Evolutionary conservation across 2,888 invertebrate species (phyloP), one percentile per base, ranked within the genome.

Genomic region (Stenotaenia linearis): DNA sequence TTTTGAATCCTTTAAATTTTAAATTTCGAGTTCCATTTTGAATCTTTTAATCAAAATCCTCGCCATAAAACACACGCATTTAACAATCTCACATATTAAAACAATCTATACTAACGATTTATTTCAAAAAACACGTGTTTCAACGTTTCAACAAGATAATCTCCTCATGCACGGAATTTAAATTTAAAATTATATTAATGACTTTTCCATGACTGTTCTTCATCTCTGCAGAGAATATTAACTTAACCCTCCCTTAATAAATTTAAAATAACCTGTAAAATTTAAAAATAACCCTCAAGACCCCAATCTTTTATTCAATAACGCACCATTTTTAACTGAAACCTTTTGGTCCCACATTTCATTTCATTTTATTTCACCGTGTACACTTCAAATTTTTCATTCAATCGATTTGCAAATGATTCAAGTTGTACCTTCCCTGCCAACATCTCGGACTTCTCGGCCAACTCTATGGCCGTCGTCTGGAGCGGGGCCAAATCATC

Each of bases 401-500:
- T 32, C 74, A 30, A 74, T 74, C 74, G 74, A 74, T 74, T 74
- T 28, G 74, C 30, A 74, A 28, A 74, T 28, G 32, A 30, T 74
- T 74, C 25, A 74, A 32, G 30, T 74, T 74, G n/a, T 28, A 15
- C 74, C 28, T 28, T 10, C 74, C 25, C 28, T 74, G 30, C 74
- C 74, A 74, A 30, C 32, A 28, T 32, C 74, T 74, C 30, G 32
- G 30, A 76, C 76, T 76, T 35, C 76, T 35, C 30, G 35, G n/a
- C 37, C 21, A n/a, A 12, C 75, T 9, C 75, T 15, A 50, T 50
- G 50, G 50, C 75, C 75, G 75, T 74, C 37, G 9, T 25, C 50
- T 78, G 78, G 78, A 40, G 25, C 40, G 9, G 12, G 23, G 78
- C 78, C 78, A 78, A 78, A 78, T 78, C 78, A 78, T 78, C 78